Base-by-base conservation (phyloP, 2,113 vertebrate genomes). In the Pongo abelii region DNA sequence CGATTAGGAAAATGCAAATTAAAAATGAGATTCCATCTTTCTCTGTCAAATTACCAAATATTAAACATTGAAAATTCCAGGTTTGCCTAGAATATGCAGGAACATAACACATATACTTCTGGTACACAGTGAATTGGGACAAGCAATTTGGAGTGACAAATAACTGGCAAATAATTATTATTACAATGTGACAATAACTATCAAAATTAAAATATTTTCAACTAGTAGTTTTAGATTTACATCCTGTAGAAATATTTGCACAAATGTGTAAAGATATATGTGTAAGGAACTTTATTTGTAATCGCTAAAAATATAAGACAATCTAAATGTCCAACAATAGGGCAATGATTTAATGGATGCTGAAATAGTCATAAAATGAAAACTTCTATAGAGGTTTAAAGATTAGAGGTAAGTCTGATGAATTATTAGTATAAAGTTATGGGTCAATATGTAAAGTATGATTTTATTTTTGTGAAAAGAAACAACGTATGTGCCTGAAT, bases 181-280 rank as follows among this genome's bases (percentile, higher is more conserved):
- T 92, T 27, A 83, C 16, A 74, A 74, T 87, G 22, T 72, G 75
- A 61, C 30, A 84, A 48, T 50, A 96, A 78, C 92, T 88, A 91
- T n/a, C 40, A 93, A 95, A 94, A 75, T 88, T 79, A 67, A 79
- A 92, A 94, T 35, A 93, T 84, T 91, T 91, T 93, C 46, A 93
- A 46, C 30, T 75, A 22, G 20, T 5, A 50, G 32, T 50, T 96
- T 93, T 70, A 93, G 64, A 79, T 84, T 81, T 75, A 55, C 11
- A 59, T 57, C 27, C n/a, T 94, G n/a, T 55, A 79, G 74, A 79
- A 89, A 74, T 61, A 89, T 30, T 85, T 85, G 50, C 6, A 93
- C 17, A 74, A 94, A 35, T 79, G 25, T 84, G 25, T 10, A 74
- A 64, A 32, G 32, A 79, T 55, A 88, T 40, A 88, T 69, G 13